Evolutionary conservation across 2,797 vertebrate species (phyloP).

Genomic region (Pseudochirops corinnae): DNA sequence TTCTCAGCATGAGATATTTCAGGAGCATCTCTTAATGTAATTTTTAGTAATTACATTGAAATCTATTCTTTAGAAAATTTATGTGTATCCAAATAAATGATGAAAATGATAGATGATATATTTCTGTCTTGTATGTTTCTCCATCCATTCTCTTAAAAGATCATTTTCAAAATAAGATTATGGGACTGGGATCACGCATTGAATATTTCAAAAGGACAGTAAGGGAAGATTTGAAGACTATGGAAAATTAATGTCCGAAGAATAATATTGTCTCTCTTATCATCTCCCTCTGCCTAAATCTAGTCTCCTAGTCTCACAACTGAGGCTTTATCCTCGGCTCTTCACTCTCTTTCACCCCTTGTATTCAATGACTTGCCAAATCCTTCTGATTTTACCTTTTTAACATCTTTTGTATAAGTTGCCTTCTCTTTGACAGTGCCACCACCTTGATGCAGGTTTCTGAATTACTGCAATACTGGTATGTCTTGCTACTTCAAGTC

Average conservation of each 20-base stretch:
- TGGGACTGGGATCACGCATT: constrained; percentile 17
- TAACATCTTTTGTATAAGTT: neutral
- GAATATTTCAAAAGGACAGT: constrained; percentile 22
- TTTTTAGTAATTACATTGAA: constrained; percentile 27
- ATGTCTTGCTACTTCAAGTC: neutral
- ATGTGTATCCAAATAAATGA: constrained; percentile 9
- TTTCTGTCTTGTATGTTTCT: constrained; percentile 32
- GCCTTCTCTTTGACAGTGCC: neutral
- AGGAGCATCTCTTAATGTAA: neutral
- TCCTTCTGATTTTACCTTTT: neutral
- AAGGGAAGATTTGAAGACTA: neutral
- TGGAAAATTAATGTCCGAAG: neutral
- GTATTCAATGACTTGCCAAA: neutral
- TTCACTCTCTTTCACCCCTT: neutral
- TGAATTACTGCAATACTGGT: neutral
- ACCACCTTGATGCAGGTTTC: neutral
- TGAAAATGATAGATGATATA: constrained; percentile 31
- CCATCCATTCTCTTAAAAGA: neutral
- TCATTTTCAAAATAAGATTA: constrained; percentile 36
- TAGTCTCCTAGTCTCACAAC: neutral
- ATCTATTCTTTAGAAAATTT: neutral
- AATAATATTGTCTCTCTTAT: neutral
- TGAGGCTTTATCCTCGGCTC: neutral
- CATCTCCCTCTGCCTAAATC: neutral
- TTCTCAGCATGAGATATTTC: neutral